Evolutionary conservation across 23 tunicate species (phyloP).

Genomic region (Ascidia mentula): DNA sequence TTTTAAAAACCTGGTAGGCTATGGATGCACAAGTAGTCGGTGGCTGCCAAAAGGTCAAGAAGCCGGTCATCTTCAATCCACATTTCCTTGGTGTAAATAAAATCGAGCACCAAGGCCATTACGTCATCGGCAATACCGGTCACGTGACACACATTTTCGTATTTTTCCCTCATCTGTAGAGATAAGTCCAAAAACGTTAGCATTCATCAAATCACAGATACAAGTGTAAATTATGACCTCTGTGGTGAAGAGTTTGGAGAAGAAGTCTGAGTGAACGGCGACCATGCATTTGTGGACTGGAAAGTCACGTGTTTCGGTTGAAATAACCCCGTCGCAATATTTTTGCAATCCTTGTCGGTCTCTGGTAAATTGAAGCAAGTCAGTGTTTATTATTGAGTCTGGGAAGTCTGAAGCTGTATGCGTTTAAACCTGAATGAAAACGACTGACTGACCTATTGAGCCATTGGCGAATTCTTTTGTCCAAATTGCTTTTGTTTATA

Average conservation of each 20-base stretch:
- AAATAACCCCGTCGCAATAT: neutral
- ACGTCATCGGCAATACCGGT: neutral
- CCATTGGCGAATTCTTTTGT: neutral
- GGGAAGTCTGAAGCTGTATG: no score
- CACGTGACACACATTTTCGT: neutral
- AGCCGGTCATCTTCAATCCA: neutral
- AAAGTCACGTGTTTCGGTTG: neutral
- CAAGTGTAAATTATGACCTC: neutral
- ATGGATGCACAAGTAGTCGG: neutral
- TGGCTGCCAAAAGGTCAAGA: neutral
- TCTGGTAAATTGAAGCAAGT: neutral
- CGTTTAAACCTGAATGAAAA: no score
- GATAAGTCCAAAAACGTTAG: neutral
- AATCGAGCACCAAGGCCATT: neutral
- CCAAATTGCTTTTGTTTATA: neutral
- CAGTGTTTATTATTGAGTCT: no score
- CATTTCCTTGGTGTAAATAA: neutral
- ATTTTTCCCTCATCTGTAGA: slow-evolving; percentile 7
- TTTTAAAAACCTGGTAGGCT: neutral
- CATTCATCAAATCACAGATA: neutral
- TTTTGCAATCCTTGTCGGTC: neutral
- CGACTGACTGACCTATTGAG: no score
- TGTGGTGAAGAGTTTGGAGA: neutral
- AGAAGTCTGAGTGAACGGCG: neutral
- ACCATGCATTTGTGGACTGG: neutral